Base-by-base conservation (phyloP, 2,113 vertebrate species). In the Megaleporinus macrocephalus region DNA sequence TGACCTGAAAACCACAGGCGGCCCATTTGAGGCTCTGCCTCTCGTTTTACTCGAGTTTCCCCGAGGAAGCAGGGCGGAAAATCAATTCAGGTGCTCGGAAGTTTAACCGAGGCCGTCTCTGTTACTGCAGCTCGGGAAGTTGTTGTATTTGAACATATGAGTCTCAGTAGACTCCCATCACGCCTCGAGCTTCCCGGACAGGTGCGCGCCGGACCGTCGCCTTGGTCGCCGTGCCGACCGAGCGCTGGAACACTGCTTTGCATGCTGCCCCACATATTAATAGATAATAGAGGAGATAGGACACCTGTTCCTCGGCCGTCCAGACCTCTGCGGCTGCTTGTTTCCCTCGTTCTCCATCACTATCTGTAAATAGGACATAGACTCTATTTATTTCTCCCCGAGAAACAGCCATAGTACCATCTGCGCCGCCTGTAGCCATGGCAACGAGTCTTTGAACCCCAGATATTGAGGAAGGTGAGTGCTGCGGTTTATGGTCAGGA, bases 281-380 rank as follows among this genome's bases (percentile, higher is more conserved):
- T 66, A 80, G 75, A 83, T 86, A 82, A 86, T 83, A 72, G 41
- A 83, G 78, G 33, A 80, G 80, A 83, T 66, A 71, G 55, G 71
- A 73, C 72, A 83, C 66, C 73, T 47, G 36, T 74, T 87, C 66
- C 41, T 73, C 41, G 41, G 27, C 86, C 65, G 63, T 16, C 36
- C 79, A 66, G 87, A 84, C 76, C 79, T 26, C 26, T 72, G 86
- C 76, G 55, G 26, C 55, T 71, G 74, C 65, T 26, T 70, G 44
- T 70, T 53, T 76, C 70, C 72, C n/a, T 47, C 49, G 47, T 76
- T 82, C 76, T 69, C 61, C 77, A 66, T 63, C 76, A 83, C 68
- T 83, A 78, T 73, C 86, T 27, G 78, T 86, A 91, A 92, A 89
- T 86, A 91, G 86, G 88, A 90, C 84, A 92, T 89, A 82, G 81